Evolutionary conservation across 2,888 invertebrate species (phyloP), one percentile per base, ranked within the genome.

Genomic region (Lycia hirtaria): DNA sequence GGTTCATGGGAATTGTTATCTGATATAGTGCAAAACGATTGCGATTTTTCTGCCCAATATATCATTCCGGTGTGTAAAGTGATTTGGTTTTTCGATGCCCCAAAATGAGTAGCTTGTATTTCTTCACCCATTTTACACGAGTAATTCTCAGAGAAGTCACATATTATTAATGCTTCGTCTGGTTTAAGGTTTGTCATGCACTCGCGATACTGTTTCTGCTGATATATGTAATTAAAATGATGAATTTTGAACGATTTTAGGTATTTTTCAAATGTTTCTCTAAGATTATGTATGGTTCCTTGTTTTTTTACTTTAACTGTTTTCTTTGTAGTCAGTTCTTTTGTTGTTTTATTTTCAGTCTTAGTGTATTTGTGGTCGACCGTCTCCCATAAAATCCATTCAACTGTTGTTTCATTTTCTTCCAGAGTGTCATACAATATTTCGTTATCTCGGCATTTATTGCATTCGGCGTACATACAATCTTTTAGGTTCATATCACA

Each of bases 1-100:
- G 32, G 32, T 32, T 3, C 3, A 12, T 32, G 32, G 12, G 4
- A 12, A 6, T 12, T n/a, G 12, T 12, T 32, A 32, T 32, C 32
- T 12, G 32, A 32, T 6, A 32, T 32, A 12, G 32, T 32, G 6
- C 32, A 32, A 32, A 32, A 32, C n/a, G n/a, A 12, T 6, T 12
- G 32, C 2, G 26, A 32, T 6, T 12, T 5, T 12, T 32, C 14
- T 32, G n/a, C 3, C 3, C n/a, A 12, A 32, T 5, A 32, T 12
- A 32, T 32, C 14, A 32, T 32, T 2, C 64, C 66, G 26, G 51
- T 51, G 45, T 68, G 63, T 0, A 67, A 24, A 6, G 43, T 51
- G 14, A 67, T 58, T 38, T 43, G 24, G 37, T 35, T 47, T 32
- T 67, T 65, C 0, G 60, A 59, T 5, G 65, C 63, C 4, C 61